Base-by-base conservation (phyloP, 1,140 invertebrate genomes). In the Conopomorpha cramerella region DNA sequence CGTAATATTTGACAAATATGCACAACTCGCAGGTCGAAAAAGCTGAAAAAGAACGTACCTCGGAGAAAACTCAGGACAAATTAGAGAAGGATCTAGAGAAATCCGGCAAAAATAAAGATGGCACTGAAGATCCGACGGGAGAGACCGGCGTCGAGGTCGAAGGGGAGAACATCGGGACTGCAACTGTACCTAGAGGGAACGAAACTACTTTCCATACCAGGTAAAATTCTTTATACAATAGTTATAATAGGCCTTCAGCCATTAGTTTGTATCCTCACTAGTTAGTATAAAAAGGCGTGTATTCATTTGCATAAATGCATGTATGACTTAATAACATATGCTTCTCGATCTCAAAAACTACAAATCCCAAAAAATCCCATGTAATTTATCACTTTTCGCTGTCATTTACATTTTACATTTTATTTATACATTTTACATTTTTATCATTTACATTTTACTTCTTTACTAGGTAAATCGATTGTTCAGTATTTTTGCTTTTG, bases 161-260 rank as follows among this genome's bases (percentile, higher is more conserved):
- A 48, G 92, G 92, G 8, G 90, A 94, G 33, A 66, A 67, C 10
- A 78, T 92, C 0, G 39, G 77, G 12, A 95, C 93, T 0, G 50
- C 71, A 32, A 85, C 59, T 2, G 91, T 88, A 8, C 60, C 80
- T 1, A 74, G 93, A 43, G 86, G 85, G 16, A 52, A 60, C 0
- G 90, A 93, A 15, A 89, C 89, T 7, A 85, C 84, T 4, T 66
- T 80, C 40, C 78, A 84, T 64, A 81, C 81, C 40, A 80, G 70
- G 81, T 82, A 59, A 62, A 48, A 44, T 34, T 30, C 15, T 37
- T 19, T 28, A 11, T 39, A 30, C 18, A 25, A 15, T 27, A 15
- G 15, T 32, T 27, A 28, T 13, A 18, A 8, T 10, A 8, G 7
- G 6, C 13, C 8, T 14, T 16, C 33, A 10, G 11, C 13, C 28